These are phyloP conservation scores for Anoplophora glabripennis DNA, from an alignment of 1,140 invertebrate genomes.

Conservation along the genomic window DNA sequence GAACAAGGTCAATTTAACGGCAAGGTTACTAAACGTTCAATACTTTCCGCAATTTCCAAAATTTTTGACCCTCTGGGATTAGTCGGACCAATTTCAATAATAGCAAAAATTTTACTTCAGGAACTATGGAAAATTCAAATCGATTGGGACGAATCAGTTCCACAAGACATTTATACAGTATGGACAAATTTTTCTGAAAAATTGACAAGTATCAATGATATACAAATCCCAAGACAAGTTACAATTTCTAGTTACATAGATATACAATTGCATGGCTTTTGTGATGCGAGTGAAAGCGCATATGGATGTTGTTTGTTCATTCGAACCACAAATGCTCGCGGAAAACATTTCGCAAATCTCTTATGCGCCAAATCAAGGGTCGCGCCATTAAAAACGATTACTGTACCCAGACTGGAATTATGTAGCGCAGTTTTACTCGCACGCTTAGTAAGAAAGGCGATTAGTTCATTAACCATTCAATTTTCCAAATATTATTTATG, in stretches of 20 bases:
- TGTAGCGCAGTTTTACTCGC: constrained; percentile 42
- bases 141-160: background rate
- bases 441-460: constrained; percentile 19
- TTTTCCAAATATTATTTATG: constrained; percentile 23
- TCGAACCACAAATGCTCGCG: background rate
- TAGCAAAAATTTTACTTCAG: background rate
- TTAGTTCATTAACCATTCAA: background rate
- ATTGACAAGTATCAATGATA: too few relatives aligned
- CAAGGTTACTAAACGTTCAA: background rate
- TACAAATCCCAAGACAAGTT: constrained; percentile 27
- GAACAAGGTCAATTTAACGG: too few relatives aligned
- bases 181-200: too few relatives aligned
- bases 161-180: too few relatives aligned
- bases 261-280: constrained; percentile 42
- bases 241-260: constrained; percentile 4
- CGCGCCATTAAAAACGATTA: constrained; percentile 38
- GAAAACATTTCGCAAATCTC: background rate
- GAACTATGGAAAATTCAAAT: background rate
- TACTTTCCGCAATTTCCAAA: background rate
- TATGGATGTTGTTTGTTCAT: constrained; percentile 41
- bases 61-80: constrained; percentile 8
- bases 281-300: constrained; percentile 38
- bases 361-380: constrained; percentile 43
- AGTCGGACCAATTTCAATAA: background rate
- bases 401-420: constrained; percentile 43